Conservation (phyloP, 2,113 vertebrate genomes). For the Salvelinus alpinus region DNA sequence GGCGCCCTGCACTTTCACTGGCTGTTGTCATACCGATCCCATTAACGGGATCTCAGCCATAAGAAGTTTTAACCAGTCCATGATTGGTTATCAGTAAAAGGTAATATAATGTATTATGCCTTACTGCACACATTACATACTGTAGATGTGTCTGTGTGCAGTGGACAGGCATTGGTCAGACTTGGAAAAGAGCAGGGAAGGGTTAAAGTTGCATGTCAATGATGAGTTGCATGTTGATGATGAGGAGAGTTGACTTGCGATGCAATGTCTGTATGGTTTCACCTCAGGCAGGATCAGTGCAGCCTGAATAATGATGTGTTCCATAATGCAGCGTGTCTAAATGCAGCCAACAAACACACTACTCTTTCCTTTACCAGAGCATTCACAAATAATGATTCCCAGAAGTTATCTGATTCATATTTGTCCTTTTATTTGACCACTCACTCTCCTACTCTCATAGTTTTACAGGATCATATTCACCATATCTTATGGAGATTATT, state of each 20-base stretch:
- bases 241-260: conserved; percentile 12
- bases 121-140: too few relatives aligned
- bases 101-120: too few relatives aligned
- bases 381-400: too few relatives aligned
- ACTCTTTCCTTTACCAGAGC: too few relatives aligned
- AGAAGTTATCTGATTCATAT: too few relatives aligned
- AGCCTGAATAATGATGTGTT: not conserved
- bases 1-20: too few relatives aligned
- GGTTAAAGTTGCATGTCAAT: conserved; percentile 11
- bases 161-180: not conserved
- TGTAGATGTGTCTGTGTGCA: not conserved
- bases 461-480: conserved; percentile 53
- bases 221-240: not conserved
- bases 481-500: conserved; percentile 60
- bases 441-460: conserved; percentile 1
- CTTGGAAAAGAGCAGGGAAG: not conserved
- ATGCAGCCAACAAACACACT: not conserved
- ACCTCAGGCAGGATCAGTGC: not conserved
- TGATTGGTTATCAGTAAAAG: too few relatives aligned
- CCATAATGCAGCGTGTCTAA: too few relatives aligned
- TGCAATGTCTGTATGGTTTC: not conserved
- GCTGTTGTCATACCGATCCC: too few relatives aligned
- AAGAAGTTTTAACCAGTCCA: too few relatives aligned
- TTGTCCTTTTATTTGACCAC: too few relatives aligned
- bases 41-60: too few relatives aligned